Percentiles rank a stretch among this genome's conserved stretches.
Evolutionary conservation across 2,888 invertebrate species (phyloP).

Genomic region (Cinara cedri): DNA sequence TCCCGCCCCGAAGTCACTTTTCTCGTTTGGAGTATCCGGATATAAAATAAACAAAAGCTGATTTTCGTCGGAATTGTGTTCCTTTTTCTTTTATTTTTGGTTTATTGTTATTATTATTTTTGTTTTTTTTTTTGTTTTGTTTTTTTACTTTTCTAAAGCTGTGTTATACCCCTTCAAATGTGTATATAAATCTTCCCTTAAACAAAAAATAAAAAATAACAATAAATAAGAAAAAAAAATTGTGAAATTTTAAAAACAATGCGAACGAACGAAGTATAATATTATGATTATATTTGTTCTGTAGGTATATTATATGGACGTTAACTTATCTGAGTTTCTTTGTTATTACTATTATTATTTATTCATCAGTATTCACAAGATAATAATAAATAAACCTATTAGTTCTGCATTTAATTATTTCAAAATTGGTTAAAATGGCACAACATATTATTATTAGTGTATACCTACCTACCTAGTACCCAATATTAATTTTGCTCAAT

Average conservation of each 20-base stretch:
- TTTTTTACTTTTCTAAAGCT: not conserved
- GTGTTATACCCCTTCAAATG: not conserved
- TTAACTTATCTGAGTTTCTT: no score
- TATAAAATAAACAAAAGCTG: constrained; percentile 24
- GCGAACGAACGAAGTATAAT: not conserved
- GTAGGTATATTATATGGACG: no score
- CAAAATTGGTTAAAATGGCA: no score
- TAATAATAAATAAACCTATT: no score
- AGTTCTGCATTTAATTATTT: not conserved
- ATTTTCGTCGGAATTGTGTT: not conserved
- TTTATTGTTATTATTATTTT: no score
- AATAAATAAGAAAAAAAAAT: not conserved
- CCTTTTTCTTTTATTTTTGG: not conserved
- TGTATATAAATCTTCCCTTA: not conserved
- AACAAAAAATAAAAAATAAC: not conserved
- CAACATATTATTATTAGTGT: no score
- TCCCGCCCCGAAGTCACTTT: not conserved
- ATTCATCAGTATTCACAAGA: no score
- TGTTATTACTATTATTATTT: no score
- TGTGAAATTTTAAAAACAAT: not conserved
- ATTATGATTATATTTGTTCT: no score
- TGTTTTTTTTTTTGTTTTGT: not conserved
- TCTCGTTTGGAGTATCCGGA: constrained; percentile 26
- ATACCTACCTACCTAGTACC: no score
- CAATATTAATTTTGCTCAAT: no score